Evolutionary conservation across 1,140 invertebrate genomes (phyloP), one percentile per base, ranked within the genome.

Genomic region (Leptopilina clavipes): DNA sequence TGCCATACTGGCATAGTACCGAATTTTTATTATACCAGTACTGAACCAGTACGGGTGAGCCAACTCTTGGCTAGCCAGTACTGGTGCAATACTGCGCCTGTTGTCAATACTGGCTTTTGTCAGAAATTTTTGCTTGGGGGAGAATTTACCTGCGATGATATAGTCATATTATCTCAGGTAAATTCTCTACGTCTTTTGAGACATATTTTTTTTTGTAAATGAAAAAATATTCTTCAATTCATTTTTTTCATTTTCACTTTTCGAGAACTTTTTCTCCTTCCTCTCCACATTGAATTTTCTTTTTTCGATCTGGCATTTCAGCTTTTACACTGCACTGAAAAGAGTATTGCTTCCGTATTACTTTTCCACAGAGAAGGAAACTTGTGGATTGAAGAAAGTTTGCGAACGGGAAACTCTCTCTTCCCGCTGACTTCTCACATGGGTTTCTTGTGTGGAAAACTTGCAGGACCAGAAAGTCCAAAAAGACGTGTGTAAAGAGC

Each of bases 311-410:
- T n/a, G 3, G 25, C 59, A 65, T 65, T 65, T 22, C 25, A 31
- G 59, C 59, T 65, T 65, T 31, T 22, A 37, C 12, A 9, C 37
- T n/a, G n/a, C n/a, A 40, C 19, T 65, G 14, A 40, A 11, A 14
- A 31, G 25, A 65, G 22, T 65, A 65, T 31, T 65, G 5, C 59
- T 37, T 12, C 59, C 59, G 59, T 65, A 37, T 65, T 65, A 65
- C 59, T 65, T 65, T 65, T 65, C 59, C 59, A 14, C 5, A n/a
- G n/a, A n/a, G 59, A 22, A 31, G 59, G n/a, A 65, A 65, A 65
- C 25, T 65, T 65, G 19, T 65, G 59, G 59, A 65, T 65, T n/a
- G 59, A 14, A 31, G 25, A 37, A 65, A 65, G 59, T 65, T 65
- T 65, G 25, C 14, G n/a, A n/a, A n/a, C 11, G 25, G 25, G 37